Base-by-base conservation (phyloP, 2,797 vertebrate genomes). In the Clarias platycephalus region DNA sequence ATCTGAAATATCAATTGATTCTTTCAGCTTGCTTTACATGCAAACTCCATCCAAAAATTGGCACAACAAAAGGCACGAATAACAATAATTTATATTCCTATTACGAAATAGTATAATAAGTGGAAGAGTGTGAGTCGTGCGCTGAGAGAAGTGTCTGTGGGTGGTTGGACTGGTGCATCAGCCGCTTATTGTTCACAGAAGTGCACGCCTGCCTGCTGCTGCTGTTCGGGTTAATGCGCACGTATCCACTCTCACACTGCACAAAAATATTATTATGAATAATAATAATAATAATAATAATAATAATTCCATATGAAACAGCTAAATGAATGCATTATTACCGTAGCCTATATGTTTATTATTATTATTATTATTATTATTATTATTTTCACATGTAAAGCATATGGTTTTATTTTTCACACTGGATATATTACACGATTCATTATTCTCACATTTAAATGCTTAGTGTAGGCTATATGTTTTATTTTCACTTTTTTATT, bases 171-270 rank as follows among this genome's bases (percentile, higher is more conserved):
- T 89, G 85, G 88, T 89, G 92, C 91, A 91, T 82, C 75, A 92
- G 92, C 85, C 67, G 76, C 80, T 84, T 92, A 95, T 95, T 95
- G 94, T 95, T 94, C 88, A 91, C 88, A 86, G 91, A 92, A 89
- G 88, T 80, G 86, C 87, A 84, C 95, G 95, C 95, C 84, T 95
- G 95, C 95, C 95, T 95, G 94, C 95, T 95, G 94, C 92, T 92
- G 44, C 49, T 66, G 26, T 70, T 63, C 93, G 22, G 70, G n/a
- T 70, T 53, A 64, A 67, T 57, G 55, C 92, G 91, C 92, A 92
- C 89, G 91, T 90, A 91, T 74, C 78, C 60, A 86, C 62, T 31
- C 70, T 81, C 57, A 64, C 60, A 60, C 3, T 60, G 20, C 67
- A 58, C 40, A 58, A 26, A 58, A 18, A 34, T 58, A n/a, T 13